Evolutionary conservation across 2,113 vertebrate genomes (phyloP), one percentile per base, ranked within the genome.

Genomic region (Esox niger): DNA sequence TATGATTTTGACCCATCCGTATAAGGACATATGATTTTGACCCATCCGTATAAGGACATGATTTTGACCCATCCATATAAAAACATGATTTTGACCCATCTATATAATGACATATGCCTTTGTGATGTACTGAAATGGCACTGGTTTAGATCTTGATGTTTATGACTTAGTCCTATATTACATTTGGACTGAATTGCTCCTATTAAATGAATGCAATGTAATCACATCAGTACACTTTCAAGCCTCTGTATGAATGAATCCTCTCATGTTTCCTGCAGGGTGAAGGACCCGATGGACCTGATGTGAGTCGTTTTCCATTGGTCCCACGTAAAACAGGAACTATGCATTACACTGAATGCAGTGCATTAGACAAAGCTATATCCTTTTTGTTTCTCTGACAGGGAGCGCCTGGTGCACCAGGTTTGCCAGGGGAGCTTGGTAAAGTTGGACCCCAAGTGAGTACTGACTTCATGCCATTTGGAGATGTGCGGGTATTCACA

Each of bases 361-460:
- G 31, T 62, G 23, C 33, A 38, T 33, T 35, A 29, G 13, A 56
- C 7, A 13, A 23, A 23, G 21, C 49, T 27, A 26, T 49, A 13
- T 38, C 25, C 30, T 68, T 61, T 62, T 3, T 1, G 81, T 54
- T 70, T 43, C 59, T 29, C 49, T 49, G 6, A 74, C 49, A 98
- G 97, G 97, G 97, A 59, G 88, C 93, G 73, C 90, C 94, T 69
- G 97, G 97, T 58, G 89, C 92, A 67, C 88, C 94, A 66, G 97
- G 97, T 58, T 92, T 98, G 20, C 94, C 95, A 0, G 97, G 97
- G 76, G 97, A 98, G 87, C 84, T 98, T 59, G 97, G 97, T n/a
- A 95, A 87, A 82, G 88, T 86, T 29, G 97, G 97, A 71, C 59
- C 90, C 6, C 63, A 88, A 70, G 97, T 98, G 84, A 95, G 95